Evolutionary conservation across 2,113 vertebrate species (phyloP), one percentile per base, ranked within the genome.

Genomic region (Felis chaus): DNA sequence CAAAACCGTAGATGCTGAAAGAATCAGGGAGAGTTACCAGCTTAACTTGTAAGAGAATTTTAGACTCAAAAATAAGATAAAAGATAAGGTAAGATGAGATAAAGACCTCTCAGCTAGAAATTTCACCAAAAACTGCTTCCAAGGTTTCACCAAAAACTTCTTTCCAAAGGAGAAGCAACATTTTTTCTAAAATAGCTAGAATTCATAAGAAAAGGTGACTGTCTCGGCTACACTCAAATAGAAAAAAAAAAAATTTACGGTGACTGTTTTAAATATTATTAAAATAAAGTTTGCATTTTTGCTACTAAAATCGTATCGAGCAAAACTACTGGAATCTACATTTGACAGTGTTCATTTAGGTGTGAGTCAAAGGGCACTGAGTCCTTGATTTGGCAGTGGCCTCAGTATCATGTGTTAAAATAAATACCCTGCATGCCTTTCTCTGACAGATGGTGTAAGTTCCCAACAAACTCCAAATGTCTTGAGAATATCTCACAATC

Each of bases 381-480:
- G 48, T 19, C 71, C 50, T 79, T 33, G 14, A 19, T 85, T 45
- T 94, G 88, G 55, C 87, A 87, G 21, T 45, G 74, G 53, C n/a
- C 86, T 69, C 80, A 10, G 33, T 29, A 79, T 65, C 91, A 45
- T 31, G 81, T 87, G 63, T 91, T 94, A 88, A 94, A 85, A 89
- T 83, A 94, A 94, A 97, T 89, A 94, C 79, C 33, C 84, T 61
- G 16, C 69, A 53, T 85, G 85, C 94, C 94, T 95, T 76, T 66
- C 88, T 95, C 78, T 90, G 81, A 93, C 85, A 94, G 94, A 96
- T 94, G 95, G 88, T 82, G 7, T 21, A 79, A 89, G 89, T 83
- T 96, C 88, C 85, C 78, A 90, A 86, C 76, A 95, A 85, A 94
- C 33, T 89, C 69, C 29, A 16, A 91, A 73, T 82, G 33, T 91